Evolutionary conservation across 2,113 vertebrate genomes (phyloP), one percentile per base, ranked within the genome.

Genomic region (Alligator sinensis): DNA sequence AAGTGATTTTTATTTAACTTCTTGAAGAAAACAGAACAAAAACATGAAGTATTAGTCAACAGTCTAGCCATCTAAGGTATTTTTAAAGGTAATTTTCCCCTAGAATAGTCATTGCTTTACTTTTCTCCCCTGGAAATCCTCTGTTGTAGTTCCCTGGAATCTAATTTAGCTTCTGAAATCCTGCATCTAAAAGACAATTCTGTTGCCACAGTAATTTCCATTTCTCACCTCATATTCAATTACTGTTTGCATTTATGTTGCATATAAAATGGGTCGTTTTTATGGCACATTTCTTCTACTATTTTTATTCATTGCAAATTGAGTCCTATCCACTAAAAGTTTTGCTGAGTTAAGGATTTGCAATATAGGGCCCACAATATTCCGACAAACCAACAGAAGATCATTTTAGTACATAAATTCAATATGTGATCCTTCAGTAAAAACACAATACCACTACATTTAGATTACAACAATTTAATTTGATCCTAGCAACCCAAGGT

Each of bases 281-380:
- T 80, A 25, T 59, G 63, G 54, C n/a, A 85, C 81, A 93, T 87
- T 90, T 84, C 28, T 21, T 76, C 60, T 77, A 82, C 24, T 78
- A 84, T 38, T 93, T 91, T 84, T 68, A 80, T 82, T 88, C 87
- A 88, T 83, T 89, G 60, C 55, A 86, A 59, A 58, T 24, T 55
- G n/a, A 14, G 68, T 79, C 30, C 9, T 14, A 15, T 18, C 59
- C 83, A 3, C 38, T 76, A 66, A 28, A 76, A 28, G n/a, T 19
- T 68, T 16, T 79, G 54, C 30, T n/a, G 9, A 62, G 38, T 82
- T 86, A 61, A 76, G 38, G 64, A 22, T 75, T 86, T 66, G 47
- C 64, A 91, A 74, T 55, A 59, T 34, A 17, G 47, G 54, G 64
- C 55, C 54, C 28, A 57, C 4, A 61, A 82, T 85, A 78, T 19